Conservation (phyloP, 1,140 invertebrate species). For the Drosophila neocordata region DNA sequence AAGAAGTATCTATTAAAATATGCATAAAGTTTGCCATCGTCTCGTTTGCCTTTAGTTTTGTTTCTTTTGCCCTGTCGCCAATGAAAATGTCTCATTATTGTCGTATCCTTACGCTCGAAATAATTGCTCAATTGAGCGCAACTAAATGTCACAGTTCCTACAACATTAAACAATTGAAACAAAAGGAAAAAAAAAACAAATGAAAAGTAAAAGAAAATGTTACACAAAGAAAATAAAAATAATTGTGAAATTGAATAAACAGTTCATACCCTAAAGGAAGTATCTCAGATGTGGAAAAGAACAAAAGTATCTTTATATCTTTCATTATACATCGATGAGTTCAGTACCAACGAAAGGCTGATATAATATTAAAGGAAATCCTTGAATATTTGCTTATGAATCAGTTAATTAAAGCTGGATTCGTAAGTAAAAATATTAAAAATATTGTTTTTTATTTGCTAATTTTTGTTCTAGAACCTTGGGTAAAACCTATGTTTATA, state of each 20-base stretch:
- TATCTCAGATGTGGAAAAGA: not conserved
- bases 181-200: not conserved
- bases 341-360: too few relatives aligned
- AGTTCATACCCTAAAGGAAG: not conserved
- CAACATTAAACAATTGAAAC: conserved; percentile 56
- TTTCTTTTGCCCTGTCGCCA: conserved; percentile 14
- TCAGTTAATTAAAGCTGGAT: too few relatives aligned
- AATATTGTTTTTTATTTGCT: too few relatives aligned
- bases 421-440: too few relatives aligned
- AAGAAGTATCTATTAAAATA: conserved; percentile 53
- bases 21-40: conserved; percentile 30
- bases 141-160: conserved; percentile 47
- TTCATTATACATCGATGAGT: not conserved
- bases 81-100: conserved; percentile 19
- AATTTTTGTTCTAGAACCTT: too few relatives aligned
- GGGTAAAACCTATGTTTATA: too few relatives aligned
- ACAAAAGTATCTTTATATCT: not conserved
- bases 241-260: not conserved
- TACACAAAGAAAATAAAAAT: not conserved
- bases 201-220: not conserved
- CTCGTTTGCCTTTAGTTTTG: not conserved
- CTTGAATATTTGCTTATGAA: not conserved
- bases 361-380: not conserved
- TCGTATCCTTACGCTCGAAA: conserved; percentile 28
- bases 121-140: conserved; percentile 60